phyloP scores from a whole-genome alignment of 2,113 vertebrate genomes.

The Psammodynastes pulverulentus region DNA sequence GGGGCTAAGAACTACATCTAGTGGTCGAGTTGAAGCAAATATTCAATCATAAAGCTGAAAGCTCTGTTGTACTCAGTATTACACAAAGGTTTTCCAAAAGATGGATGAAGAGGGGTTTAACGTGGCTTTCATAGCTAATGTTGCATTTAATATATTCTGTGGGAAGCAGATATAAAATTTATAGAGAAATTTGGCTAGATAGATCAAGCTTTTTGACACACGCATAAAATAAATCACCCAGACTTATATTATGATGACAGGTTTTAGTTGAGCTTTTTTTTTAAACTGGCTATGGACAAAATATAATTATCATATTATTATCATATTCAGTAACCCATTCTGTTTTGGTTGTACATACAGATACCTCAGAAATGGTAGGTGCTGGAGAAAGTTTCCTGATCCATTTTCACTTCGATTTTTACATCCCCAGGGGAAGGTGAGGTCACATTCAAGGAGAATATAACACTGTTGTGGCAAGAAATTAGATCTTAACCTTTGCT shows the following conservation, averaged over 20 bases:
- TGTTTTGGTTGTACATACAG: not conserved
- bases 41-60: not conserved
- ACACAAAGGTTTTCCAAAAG: not conserved
- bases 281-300: not conserved
- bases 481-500: not conserved
- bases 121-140: not conserved
- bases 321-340: not conserved
- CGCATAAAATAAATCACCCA: not conserved
- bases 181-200: not conserved
- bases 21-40: not conserved
- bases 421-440: fast-evolving
- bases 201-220: not conserved
- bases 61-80: not conserved
- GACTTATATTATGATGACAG: not conserved
- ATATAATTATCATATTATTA: not conserved
- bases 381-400: not conserved
- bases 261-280: not conserved
- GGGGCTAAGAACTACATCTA: not conserved
- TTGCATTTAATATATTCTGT: not conserved
- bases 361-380: not conserved
- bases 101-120: not conserved
- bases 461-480: not conserved
- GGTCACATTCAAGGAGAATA: not conserved
- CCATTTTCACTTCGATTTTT: not conserved
- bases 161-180: not conserved